Conservation (phyloP, 2,888 invertebrate species). For the Cepaea hortensis region DNA sequence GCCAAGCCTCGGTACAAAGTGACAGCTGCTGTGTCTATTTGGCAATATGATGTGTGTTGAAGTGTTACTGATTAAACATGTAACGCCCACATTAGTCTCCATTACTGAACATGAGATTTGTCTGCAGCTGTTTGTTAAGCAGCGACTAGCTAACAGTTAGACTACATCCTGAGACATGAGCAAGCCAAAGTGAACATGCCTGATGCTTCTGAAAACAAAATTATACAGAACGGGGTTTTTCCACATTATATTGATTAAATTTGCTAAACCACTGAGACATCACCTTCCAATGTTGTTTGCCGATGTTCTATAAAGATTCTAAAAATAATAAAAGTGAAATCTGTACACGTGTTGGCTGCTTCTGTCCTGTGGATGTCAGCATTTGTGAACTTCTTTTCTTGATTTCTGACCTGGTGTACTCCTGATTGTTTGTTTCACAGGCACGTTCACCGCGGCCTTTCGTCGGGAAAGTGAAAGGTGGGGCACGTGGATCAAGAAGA, state of each 20-base stretch:
- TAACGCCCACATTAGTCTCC: no score
- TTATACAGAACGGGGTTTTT: no score
- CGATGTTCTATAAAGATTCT: neutral
- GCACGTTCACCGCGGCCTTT: constrained; percentile 66
- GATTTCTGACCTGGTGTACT: constrained; percentile 16
- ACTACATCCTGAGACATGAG: neutral
- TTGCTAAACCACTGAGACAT: no score
- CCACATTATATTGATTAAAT: no score
- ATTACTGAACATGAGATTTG: no score
- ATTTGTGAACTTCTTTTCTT: neutral
- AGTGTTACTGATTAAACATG: no score
- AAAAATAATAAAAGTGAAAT: neutral
- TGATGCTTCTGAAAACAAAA: neutral
- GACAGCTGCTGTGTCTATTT: no score
- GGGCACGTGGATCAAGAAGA: constrained; percentile 44
- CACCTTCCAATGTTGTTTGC: no score
- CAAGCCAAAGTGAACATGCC: constrained; percentile 7
- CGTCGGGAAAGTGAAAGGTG: constrained; percentile 61
- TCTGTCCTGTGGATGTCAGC: neutral
- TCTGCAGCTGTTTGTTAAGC: no score
- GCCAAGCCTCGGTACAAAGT: no score
- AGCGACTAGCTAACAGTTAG: no score
- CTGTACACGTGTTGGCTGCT: constrained; percentile 24
- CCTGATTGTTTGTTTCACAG: constrained; percentile 57
- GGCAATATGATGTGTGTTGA: no score